Evolutionary conservation across 2,113 vertebrate genomes (phyloP).

Genomic region (Cariama cristata): DNA sequence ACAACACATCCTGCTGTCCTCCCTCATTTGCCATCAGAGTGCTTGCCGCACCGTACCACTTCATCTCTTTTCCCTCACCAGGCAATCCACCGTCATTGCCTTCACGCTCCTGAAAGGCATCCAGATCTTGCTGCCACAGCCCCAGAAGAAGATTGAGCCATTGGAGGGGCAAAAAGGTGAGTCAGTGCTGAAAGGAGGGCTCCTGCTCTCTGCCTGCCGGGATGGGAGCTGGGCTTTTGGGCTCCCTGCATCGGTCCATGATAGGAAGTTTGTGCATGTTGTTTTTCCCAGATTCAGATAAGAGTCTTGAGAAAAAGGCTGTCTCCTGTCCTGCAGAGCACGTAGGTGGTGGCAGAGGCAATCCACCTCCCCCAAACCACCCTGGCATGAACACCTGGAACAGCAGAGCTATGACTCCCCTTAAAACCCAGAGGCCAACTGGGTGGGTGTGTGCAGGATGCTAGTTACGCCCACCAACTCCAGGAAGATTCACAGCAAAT

Average conservation of each 20-base stretch:
- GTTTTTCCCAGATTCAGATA: conserved; percentile 22
- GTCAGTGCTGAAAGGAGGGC: rapidly evolving
- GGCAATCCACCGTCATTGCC: conserved; percentile 20
- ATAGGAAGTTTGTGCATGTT: not conserved
- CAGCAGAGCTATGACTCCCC: not conserved
- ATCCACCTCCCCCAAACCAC: not conserved
- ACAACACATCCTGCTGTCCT: not conserved
- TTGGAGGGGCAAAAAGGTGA: conserved; percentile 34
- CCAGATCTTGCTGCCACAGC: conserved; percentile 45
- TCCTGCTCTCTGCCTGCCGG: rapidly evolving
- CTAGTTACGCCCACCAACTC: not conserved
- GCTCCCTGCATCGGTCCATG: not conserved
- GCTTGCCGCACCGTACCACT: rapidly evolving
- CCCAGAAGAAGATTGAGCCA: not conserved
- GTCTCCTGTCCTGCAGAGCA: not conserved
- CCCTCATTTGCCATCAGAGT: not conserved
- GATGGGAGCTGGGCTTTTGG: not conserved
- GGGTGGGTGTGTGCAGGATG: not conserved
- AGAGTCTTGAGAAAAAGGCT: not conserved
- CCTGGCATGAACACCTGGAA: not conserved
- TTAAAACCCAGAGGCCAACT: not conserved
- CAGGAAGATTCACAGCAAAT: not conserved
- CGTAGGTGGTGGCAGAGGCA: not conserved
- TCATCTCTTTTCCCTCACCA: not conserved
- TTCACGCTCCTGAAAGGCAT: conserved; percentile 57